A percentile compares a stretch with the other conserved stretches of the same genome.
phyloP scores from a whole-genome alignment of 2,797 vertebrate species.

The Geotrypetes seraphini region DNA sequence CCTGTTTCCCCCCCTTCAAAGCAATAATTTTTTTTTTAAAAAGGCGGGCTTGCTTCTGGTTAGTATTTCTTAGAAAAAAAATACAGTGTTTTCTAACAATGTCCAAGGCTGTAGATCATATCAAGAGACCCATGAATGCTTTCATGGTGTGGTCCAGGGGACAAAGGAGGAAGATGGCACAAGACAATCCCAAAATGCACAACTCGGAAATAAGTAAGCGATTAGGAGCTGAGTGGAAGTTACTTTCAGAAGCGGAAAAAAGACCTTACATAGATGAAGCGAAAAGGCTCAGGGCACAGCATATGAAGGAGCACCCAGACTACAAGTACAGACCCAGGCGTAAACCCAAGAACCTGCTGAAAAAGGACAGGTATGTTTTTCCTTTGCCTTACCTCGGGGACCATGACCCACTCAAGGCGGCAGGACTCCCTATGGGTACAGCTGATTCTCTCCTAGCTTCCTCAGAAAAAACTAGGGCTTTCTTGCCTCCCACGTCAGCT shows the following conservation, averaged over 20 bases:
- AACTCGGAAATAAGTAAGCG: constrained; percentile 97
- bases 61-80: constrained; percentile 4
- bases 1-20: constrained; percentile 13
- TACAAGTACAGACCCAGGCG: constrained; percentile 84
- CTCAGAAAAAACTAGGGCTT: constrained; percentile 87
- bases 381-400: constrained; percentile 96
- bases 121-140: constrained; percentile 87
- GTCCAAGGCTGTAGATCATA: constrained; percentile 96
- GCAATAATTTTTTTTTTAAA: constrained; percentile 6
- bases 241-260: constrained; percentile 79
- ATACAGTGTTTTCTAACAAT: constrained; percentile 40
- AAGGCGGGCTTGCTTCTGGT: constrained; percentile 2
- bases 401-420: constrained; percentile 86
- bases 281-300: constrained; percentile 76
- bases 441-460: constrained; percentile 81
- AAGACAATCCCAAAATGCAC: constrained; percentile 98
- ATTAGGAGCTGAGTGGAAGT: constrained; percentile 85
- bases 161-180: constrained; percentile 94
- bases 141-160: constrained; percentile 89
- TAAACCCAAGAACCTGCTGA: constrained; percentile 84
- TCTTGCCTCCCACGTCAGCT: constrained; percentile 82
- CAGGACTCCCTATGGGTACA: constrained; percentile 77
- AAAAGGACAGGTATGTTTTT: constrained; percentile 96
- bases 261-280: constrained; percentile 81
- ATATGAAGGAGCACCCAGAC: constrained; percentile 87